A percentile compares a stretch with the other conserved stretches of the same genome.
These are phyloP conservation scores for Micoletzkya japonica DNA, from an alignment of 2,888 invertebrate genomes.

Conservation along the genomic window DNA sequence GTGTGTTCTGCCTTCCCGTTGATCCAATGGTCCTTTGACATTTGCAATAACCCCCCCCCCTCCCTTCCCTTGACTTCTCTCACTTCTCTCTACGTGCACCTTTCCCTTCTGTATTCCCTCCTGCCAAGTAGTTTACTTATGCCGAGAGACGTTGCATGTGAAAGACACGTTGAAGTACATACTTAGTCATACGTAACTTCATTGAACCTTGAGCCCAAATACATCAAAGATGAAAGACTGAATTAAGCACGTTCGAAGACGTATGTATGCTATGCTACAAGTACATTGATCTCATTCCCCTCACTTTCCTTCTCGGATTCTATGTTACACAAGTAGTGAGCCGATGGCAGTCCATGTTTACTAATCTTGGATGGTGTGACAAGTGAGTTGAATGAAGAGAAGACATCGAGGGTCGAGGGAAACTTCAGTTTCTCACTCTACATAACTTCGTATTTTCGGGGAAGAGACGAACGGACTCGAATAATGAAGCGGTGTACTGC, in stretches of 20 bases:
- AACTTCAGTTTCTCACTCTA: conserved; percentile 18
- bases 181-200: too few relatives aligned
- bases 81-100: neutral
- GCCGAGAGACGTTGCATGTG: neutral
- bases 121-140: neutral
- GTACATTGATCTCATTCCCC: conserved; percentile 23
- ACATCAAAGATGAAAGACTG: neutral
- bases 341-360: conserved; percentile 24
- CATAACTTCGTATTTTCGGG: conserved; percentile 16
- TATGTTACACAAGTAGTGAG: conserved; percentile 25
- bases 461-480: conserved; percentile 22
- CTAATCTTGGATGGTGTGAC: conserved; percentile 28
- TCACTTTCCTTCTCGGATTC: conserved; percentile 27
- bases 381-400: conserved; percentile 12
- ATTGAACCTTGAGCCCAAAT: too few relatives aligned
- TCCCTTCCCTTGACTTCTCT: neutral
- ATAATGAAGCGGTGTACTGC: conserved; percentile 23
- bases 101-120: neutral
- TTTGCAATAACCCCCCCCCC: too few relatives aligned
- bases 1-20: neutral
- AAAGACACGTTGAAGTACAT: conserved; percentile 10
- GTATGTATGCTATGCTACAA: conserved; percentile 25
- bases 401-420: too few relatives aligned
- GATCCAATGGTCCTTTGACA: too few relatives aligned
- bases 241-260: conserved; percentile 21